Evolutionary conservation across 2,113 vertebrate species (phyloP), one percentile per base, ranked within the genome.

Genomic region (Arothron firmamentum): DNA sequence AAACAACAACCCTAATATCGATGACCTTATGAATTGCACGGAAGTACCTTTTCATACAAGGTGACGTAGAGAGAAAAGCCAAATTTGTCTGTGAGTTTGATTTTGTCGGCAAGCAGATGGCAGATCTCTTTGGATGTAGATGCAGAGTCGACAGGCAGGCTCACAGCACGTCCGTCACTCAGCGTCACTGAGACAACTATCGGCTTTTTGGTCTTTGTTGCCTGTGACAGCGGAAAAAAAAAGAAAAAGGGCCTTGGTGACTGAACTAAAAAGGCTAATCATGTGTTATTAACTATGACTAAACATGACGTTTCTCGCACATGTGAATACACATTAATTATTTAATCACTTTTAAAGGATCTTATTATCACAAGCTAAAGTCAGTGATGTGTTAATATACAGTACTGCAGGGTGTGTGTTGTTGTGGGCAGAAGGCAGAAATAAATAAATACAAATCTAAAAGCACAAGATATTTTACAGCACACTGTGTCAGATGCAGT

Each of bases 1-100:
- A 15, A 46, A n/a, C 2, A 11, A 7, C 5, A 46, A 47, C 45
- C 25, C 14, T 47, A n/a, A 3, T 2, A 3, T 2, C 0, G 15
- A n/a, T 6, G 45, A 46, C 45, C 45, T 49, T 49, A 10, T 49
- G 17, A 19, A 19, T n/a, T 10, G 47, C 8, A 8, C 3, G 16
- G 9, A 49, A 19, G n/a, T 85, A 98, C 97, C 94, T 97, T 96
- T 80, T 97, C 92, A 63, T 95, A 96, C 50, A 98, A 81, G 2
- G 94, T 92, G 5, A 96, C 88, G 42, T 97, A 97, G 69, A 99
- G 85, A 0, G 96, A 95, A 76, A 99, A 99, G 14, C 97, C 97
- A 60, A 99, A 94, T 0, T 83, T 70, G 80, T 98, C 96, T 5
- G 84, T 88, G 72, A 98, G 88, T 46, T 89, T 88, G 65, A 83